Percentiles rank a stretch among this genome's conserved stretches.
These are phyloP conservation scores for Enteromius anoplus DNA, from an alignment of 2,797 vertebrate species.

Conservation along the genomic window DNA sequence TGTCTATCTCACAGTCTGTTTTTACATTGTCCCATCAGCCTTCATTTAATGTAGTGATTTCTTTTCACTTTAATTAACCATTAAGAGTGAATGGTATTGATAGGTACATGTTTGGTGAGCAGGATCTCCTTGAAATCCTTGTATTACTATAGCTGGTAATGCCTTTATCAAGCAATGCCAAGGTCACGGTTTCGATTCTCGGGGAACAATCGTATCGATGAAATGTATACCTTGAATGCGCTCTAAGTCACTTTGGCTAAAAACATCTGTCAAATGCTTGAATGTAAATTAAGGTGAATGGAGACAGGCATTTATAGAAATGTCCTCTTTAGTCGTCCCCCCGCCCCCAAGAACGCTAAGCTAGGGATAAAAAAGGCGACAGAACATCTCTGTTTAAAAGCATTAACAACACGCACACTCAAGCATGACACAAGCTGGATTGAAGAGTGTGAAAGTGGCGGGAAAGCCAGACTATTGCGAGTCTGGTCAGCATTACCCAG, in stretches of 20 bases:
- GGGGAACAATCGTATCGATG: background rate
- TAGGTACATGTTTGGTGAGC: slow-evolving; percentile 25
- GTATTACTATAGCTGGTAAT: background rate
- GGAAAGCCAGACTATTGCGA: slow-evolving; percentile 15
- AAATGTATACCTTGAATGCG: slow-evolving; percentile 2
- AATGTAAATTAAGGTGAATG: slow-evolving; percentile 19
- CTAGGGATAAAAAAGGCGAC: slow-evolving; percentile 8
- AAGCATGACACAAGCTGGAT: slow-evolving; percentile 26
- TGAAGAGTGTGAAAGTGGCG: slow-evolving; percentile 27
- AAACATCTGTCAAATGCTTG: slow-evolving; percentile 21
- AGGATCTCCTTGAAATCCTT: background rate
- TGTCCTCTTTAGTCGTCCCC: background rate
- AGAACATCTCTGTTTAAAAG: slow-evolving; percentile 22
- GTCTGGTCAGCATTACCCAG: slow-evolving; percentile 33
- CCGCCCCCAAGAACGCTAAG: background rate
- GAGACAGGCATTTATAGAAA: slow-evolving; percentile 1
- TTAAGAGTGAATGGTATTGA: slow-evolving; percentile 3
- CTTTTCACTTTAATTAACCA: slow-evolving; percentile 7
- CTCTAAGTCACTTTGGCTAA: slow-evolving; percentile 3
- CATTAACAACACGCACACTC: slow-evolving; percentile 19
- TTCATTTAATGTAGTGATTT: slow-evolving; percentile 37
- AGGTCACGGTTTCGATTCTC: background rate
- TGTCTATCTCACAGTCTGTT: slow-evolving; percentile 4
- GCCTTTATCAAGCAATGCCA: background rate
- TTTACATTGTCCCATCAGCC: slow-evolving; percentile 13